These are phyloP conservation scores for Platanista minor DNA, from an alignment of 2,113 vertebrate genomes.

Conservation along the genomic window DNA sequence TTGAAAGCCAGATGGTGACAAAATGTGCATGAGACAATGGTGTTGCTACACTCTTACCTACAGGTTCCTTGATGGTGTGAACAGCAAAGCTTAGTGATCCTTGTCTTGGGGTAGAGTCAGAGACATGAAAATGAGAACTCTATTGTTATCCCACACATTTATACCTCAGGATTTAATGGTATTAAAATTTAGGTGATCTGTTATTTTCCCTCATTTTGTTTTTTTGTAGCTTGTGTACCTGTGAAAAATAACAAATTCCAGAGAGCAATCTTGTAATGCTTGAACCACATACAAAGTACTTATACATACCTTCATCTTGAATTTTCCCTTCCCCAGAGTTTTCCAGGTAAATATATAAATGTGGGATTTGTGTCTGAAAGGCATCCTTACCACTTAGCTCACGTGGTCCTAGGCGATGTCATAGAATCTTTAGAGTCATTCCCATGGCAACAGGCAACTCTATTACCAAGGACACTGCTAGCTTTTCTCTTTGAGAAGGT, in stretches of 20 bases:
- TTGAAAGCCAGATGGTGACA: neutral
- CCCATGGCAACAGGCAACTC: slow-evolving; percentile 24
- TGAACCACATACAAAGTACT: neutral
- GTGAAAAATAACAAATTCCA: neutral
- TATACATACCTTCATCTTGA: neutral
- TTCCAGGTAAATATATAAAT: slow-evolving; percentile 42
- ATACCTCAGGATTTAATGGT: neutral
- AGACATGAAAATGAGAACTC: neutral
- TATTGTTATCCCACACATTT: neutral
- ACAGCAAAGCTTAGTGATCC: neutral
- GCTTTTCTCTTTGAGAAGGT: neutral
- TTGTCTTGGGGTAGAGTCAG: neutral
- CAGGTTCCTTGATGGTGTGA: too few relatives aligned
- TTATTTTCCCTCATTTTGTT: neutral
- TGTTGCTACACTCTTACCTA: fast-evolving
- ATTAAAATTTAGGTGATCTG: neutral
- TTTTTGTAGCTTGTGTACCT: neutral
- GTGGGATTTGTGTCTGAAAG: slow-evolving; percentile 39
- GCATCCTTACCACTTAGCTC: slow-evolving; percentile 34
- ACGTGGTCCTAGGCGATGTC: slow-evolving; percentile 47
- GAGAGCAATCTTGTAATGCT: neutral
- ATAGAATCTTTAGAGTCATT: slow-evolving; percentile 49
- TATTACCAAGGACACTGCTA: neutral
- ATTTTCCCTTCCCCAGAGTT: neutral
- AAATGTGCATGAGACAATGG: neutral